Conservation (phyloP, 2,888 invertebrate species). For the Macropis europaea region DNA sequence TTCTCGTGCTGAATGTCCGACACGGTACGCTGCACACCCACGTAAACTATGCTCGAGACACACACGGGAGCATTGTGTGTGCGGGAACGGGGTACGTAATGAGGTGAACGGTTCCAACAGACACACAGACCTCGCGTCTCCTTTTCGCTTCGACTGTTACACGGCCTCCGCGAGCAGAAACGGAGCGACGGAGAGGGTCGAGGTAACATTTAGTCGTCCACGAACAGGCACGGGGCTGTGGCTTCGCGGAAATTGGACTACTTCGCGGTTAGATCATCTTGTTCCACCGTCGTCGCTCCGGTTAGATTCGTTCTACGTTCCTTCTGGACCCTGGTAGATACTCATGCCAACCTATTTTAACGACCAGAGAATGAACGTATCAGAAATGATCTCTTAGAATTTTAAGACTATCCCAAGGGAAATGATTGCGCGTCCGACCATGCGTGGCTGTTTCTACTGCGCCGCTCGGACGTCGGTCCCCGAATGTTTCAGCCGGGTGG, state of each 20-base stretch:
- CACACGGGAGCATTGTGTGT: slow-evolving; percentile 4
- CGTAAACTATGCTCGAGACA: slow-evolving; percentile 42
- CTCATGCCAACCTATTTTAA: too few relatives aligned
- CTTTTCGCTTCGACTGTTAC: slow-evolving; percentile 8
- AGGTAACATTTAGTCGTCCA: background rate
- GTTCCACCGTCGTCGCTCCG: too few relatives aligned
- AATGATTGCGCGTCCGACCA: too few relatives aligned
- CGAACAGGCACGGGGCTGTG: background rate
- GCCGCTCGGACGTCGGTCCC: too few relatives aligned
- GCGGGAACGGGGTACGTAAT: slow-evolving; percentile 37
- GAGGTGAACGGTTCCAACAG: slow-evolving; percentile 46
- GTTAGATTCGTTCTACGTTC: too few relatives aligned
- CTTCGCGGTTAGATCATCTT: background rate
- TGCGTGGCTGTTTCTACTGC: too few relatives aligned
- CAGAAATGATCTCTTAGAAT: too few relatives aligned
- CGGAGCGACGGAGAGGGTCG: background rate
- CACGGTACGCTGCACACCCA: slow-evolving; percentile 47
- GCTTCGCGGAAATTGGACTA: background rate
- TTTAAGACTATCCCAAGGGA: too few relatives aligned
- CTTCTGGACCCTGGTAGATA: too few relatives aligned
- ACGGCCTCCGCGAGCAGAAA: background rate
- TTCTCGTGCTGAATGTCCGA: slow-evolving; percentile 39
- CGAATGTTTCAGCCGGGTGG: too few relatives aligned
- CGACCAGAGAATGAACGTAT: too few relatives aligned
- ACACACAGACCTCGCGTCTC: slow-evolving; percentile 8